A percentile compares a stretch with the other conserved stretches of the same genome.
Conservation (phyloP, 2,888 invertebrate species). For the Drosophila buzzatii region DNA sequence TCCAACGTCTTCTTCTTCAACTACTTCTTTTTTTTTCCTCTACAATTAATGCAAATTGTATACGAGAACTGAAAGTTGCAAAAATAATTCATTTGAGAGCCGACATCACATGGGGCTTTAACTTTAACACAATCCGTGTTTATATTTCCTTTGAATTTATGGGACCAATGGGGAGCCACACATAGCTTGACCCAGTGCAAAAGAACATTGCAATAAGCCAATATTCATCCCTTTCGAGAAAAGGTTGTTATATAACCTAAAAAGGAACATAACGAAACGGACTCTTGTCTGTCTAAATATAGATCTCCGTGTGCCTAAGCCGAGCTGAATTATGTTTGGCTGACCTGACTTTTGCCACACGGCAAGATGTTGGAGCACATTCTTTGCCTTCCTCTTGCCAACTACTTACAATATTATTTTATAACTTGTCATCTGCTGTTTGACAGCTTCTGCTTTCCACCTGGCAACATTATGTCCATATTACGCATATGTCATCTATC, state of each 20-base stretch:
- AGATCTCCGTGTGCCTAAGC: background rate
- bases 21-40: background rate
- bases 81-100: background rate
- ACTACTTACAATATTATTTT: conserved; percentile 43
- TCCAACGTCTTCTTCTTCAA: background rate
- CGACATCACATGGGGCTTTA: background rate
- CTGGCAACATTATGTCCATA: conserved; percentile 34
- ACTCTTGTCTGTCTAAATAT: background rate
- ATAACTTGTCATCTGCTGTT: conserved; percentile 47
- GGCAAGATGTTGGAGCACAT: conserved; percentile 14
- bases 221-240: conserved; percentile 8
- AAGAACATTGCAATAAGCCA: conserved; percentile 1
- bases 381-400: background rate
- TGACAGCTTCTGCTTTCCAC: conserved; percentile 30
- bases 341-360: conserved; percentile 9
- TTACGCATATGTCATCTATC: conserved; percentile 51
- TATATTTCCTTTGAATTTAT: background rate
- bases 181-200: background rate
- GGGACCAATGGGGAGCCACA: too few relatives aligned
- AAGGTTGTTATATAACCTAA: conserved; percentile 7
- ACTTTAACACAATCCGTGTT: background rate
- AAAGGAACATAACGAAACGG: background rate
- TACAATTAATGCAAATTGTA: conserved; percentile 62
- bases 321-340: conserved; percentile 16
- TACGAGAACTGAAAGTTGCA: background rate